Conservation (phyloP, 2,888 invertebrate genomes). For the Acronicta alni region DNA sequence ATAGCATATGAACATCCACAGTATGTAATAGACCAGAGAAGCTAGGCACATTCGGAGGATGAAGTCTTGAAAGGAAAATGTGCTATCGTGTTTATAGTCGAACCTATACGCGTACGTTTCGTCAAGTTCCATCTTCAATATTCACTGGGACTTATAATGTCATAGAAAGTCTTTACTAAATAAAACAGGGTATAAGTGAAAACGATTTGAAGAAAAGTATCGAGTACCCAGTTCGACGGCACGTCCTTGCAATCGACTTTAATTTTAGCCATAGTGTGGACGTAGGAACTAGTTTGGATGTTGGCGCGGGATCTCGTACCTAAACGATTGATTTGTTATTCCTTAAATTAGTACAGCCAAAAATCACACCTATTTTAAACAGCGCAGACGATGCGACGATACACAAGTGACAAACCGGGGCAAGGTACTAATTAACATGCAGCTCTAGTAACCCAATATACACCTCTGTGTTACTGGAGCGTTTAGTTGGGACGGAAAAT, state of each 20-base stretch:
- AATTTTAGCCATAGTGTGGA: conserved; percentile 33
- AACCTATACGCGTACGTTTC: conserved; percentile 26
- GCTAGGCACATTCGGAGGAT: conserved; percentile 66
- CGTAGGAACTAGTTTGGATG: conserved; percentile 6
- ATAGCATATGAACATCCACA: conserved; percentile 58
- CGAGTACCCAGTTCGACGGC: conserved; percentile 54
- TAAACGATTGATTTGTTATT: conserved; percentile 38
- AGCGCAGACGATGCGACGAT: conserved; percentile 13
- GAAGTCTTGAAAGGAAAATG: conserved; percentile 59
- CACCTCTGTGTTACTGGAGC: conserved; percentile 4
- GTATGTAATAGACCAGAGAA: conserved; percentile 61
- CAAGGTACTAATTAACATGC: background rate
- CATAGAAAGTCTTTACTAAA: conserved; percentile 72
- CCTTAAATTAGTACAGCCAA: conserved; percentile 61
- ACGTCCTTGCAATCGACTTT: conserved; percentile 21
- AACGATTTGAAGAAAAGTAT: conserved; percentile 66
- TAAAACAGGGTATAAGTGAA: conserved; percentile 73
- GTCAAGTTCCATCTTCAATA: conserved; percentile 26
- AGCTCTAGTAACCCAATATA: conserved; percentile 4
- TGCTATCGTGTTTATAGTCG: conserved; percentile 8
- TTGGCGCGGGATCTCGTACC: conserved; percentile 9
- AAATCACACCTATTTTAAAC: conserved; percentile 47
- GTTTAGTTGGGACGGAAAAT: background rate
- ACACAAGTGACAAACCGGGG: conserved; percentile 18
- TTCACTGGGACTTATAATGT: conserved; percentile 65